Base-by-base conservation (phyloP, 2,797 vertebrate genomes). In the Pipistrellus nathusii region DNA sequence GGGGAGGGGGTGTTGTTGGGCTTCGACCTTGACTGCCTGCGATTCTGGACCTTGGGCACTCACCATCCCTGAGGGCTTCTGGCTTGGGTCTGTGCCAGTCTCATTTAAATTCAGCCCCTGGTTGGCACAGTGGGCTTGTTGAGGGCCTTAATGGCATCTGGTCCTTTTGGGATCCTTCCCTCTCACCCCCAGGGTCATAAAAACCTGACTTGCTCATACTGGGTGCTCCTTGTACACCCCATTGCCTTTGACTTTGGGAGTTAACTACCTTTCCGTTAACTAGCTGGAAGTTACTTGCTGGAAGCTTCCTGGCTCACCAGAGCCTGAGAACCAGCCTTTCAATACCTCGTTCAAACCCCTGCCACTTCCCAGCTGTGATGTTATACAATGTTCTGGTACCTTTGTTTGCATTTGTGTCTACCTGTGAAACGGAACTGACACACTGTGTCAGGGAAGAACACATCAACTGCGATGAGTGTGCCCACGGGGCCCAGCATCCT, bases 401-500 rank as follows among this genome's bases (percentile, higher is more conserved):
- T 77, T 25, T 1, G 14, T 72, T n/a, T 62, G 76, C 75, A 41
- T 62, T 55, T 62, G 18, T 46, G 51, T 15, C 27, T 62, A 4
- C 69, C 69, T 38, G 55, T 44, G 4, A 27, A 30, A 30, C n/a
- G 69, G 86, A 53, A 5, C 53, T 25, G 6, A 27, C 25, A 6
- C 12, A 0, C 38, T 8, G 71, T 46, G 90, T 85, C 35, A 46
- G 76, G 30, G 7, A 3, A 1, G 20, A 11, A n/a, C 17, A 32
- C 0, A 0, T 44, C 6, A 41, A 21, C 5, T 25, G 46, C 2
- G 62, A 25, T 27, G 17, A 21, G 35, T 1, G 11, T n/a, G 75
- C 44, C 25, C 0, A 0, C 9, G 20, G 13, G 53, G 55, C 32
- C 73, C 13, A 2, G 48, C 17, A 3, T 23, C 69, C 62, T 32